These are phyloP conservation scores for Megaptera novaeangliae DNA, from an alignment of 2,113 vertebrate species.

Conservation along the genomic window DNA sequence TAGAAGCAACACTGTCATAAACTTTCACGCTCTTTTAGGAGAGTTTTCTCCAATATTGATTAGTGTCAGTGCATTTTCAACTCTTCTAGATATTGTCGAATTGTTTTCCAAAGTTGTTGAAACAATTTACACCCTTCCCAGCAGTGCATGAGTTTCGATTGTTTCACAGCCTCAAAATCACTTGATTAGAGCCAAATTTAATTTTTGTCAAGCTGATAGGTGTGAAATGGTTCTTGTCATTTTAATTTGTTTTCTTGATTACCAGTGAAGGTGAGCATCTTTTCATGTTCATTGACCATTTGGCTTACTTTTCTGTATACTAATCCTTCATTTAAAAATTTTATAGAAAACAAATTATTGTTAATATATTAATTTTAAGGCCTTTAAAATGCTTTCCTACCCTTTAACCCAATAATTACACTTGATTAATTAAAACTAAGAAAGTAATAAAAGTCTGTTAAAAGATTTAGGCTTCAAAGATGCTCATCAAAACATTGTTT, in stretches of 20 bases:
- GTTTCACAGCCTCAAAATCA: neutral
- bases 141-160: neutral
- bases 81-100: neutral
- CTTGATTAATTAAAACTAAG: neutral
- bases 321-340: neutral
- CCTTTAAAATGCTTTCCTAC: neutral
- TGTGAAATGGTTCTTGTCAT: neutral
- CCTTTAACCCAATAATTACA: neutral
- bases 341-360: neutral
- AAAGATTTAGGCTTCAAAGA: neutral
- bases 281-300: neutral
- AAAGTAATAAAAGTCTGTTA: neutral
- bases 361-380: neutral
- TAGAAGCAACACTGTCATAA: neutral
- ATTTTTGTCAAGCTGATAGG: neutral
- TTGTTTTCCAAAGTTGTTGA: neutral
- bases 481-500: neutral
- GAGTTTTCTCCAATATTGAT: neutral
- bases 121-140: neutral
- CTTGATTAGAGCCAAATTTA: neutral
- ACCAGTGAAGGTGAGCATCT: neutral
- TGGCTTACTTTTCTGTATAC: neutral
- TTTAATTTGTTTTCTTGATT: slow-evolving; percentile 5
- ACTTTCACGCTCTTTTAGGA: neutral
- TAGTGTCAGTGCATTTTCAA: neutral